Base-by-base conservation (phyloP, 2,113 vertebrate species). In the Thryonomys swinderianus region DNA sequence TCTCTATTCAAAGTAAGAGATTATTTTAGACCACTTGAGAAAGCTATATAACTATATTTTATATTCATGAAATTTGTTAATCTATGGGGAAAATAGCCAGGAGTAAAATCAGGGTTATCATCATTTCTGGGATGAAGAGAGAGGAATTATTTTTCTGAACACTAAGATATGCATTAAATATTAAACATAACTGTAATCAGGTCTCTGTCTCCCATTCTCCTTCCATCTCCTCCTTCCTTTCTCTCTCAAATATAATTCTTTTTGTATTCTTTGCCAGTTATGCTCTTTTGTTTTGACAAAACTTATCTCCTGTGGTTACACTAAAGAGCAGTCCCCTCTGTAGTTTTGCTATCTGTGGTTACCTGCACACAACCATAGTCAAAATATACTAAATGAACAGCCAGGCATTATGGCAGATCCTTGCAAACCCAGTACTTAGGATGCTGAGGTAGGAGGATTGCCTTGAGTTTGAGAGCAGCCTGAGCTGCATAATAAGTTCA, bases 1-100 rank as follows among this genome's bases (percentile, higher is more conserved):
- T 85, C 48, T 97, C 78, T 18, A 30, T 85, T 79, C 78, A 57
- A 96, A 64, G 30, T 42, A 80, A 74, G 82, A 42, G 48, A 90
- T 82, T 69, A 82, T 90, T 92, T 93, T 74, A 9, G 37, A 48
- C 27, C 20, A 53, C 55, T 88, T 83, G 45, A 73, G 69, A 93
- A 55, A 88, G 69, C 12, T 59, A 12, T 82, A 27, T 45, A 91
- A 92, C 25, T 87, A 40, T 67, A 25, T 85, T 59, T 82, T 59
- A 93, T 71, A 71, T 84, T 85, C 61, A 80, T 69, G 16, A 66
- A 78, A 7, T 94, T 92, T 11, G 93, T 92, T 82, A 69, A 71
- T 74, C 87, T 88, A 66, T 64, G 51, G 48, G 61, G 59, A 85
- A 91, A 74, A 92, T 53, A 84, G 27, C 71, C 82, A 79, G 42